Percentiles rank a stretch among this genome's conserved stretches.
Evolutionary conservation across 2,888 invertebrate genomes (phyloP).

Genomic region (Syritta pipiens): DNA sequence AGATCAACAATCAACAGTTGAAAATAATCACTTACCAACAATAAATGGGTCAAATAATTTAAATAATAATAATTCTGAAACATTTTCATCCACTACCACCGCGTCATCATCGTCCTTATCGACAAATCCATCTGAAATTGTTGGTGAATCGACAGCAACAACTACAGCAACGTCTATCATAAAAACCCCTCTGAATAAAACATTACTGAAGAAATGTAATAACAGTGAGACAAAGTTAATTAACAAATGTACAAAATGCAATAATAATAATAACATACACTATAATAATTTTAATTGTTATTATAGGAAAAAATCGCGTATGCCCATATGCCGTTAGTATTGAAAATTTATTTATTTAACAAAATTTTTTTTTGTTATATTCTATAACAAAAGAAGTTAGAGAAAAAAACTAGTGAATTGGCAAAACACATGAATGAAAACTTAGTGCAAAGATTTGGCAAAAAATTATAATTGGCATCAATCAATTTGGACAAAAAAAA

Average conservation of each 20-base stretch:
- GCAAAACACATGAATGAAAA: slow-evolving; percentile 24
- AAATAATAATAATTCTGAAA: slow-evolving; percentile 33
- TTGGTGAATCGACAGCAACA: slow-evolving; percentile 29
- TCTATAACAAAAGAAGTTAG: background rate
- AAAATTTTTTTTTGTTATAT: no score
- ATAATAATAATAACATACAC: slow-evolving; percentile 77
- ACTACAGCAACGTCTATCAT: slow-evolving; percentile 72
- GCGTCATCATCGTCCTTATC: slow-evolving; percentile 17
- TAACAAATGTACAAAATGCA: slow-evolving; percentile 77
- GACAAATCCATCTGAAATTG: slow-evolving; percentile 29
- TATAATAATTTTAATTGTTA: slow-evolving; percentile 79
- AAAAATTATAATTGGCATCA: slow-evolving; percentile 55
- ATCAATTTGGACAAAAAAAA: slow-evolving; percentile 35
- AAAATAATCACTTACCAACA: slow-evolving; percentile 36
- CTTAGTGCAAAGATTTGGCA: slow-evolving; percentile 51
- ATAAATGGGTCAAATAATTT: slow-evolving; percentile 53
- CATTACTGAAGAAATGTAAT: slow-evolving; percentile 74
- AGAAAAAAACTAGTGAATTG: slow-evolving; percentile 33
- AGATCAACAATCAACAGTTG: slow-evolving; percentile 44
- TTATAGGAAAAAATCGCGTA: slow-evolving; percentile 79
- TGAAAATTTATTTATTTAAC: slow-evolving; percentile 46
- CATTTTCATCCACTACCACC: background rate
- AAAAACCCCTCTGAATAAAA: slow-evolving; percentile 74
- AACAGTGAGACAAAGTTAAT: slow-evolving; percentile 56
- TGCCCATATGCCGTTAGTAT: slow-evolving; percentile 80